Conservation (phyloP, 1,140 invertebrate genomes). For the Steinernema feltiae region DNA sequence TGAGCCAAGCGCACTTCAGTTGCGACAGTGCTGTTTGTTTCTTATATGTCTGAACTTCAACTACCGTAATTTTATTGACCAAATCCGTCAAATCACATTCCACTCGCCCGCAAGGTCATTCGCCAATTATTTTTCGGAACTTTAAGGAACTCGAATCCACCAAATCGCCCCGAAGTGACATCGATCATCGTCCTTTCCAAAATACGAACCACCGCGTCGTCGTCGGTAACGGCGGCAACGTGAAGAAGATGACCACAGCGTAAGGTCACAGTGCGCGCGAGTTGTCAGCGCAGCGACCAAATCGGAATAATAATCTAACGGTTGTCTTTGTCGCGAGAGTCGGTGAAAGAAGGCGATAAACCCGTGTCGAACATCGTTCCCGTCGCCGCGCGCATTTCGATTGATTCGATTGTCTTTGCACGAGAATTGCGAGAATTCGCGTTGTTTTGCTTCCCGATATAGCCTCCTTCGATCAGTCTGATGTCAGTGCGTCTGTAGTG, state of each 20-base stretch:
- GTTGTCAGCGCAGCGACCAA: neutral
- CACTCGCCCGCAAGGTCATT: neutral
- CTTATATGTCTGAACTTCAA: no score
- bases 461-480: neutral
- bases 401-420: neutral
- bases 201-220: no score
- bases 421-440: no score
- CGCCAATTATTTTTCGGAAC: neutral
- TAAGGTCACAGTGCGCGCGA: neutral
- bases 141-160: neutral
- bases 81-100: neutral
- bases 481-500: no score
- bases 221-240: no score
- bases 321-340: neutral
- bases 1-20: no score
- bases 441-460: neutral
- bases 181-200: neutral
- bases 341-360: conserved; percentile 10
- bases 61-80: no score
- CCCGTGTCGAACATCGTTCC: conserved; percentile 13
- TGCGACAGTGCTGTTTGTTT: no score
- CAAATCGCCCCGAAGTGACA: neutral
- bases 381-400: neutral
- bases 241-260: conserved; percentile 6
- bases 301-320: conserved; percentile 14